Percentiles rank a stretch among this genome's conserved stretches.
Conservation (phyloP, 2,888 invertebrate species). For the Hyalella azteca region DNA sequence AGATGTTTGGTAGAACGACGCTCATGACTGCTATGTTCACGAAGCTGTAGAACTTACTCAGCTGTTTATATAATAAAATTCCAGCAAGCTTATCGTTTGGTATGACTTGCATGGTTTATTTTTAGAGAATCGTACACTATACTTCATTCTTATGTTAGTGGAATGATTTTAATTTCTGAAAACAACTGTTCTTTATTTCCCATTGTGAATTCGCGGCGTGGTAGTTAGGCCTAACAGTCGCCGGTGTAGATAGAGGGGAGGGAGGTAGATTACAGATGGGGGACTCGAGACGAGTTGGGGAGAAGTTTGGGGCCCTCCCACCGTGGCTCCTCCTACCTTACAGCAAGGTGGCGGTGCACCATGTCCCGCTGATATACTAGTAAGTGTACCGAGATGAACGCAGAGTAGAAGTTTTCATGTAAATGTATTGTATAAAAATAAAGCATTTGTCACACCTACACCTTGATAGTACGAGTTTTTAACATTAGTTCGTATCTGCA, state of each 20-base stretch:
- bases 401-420: too few species aligned
- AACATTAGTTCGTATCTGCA: too few species aligned
- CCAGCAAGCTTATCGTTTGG: not conserved
- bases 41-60: not conserved
- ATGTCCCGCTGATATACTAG: too few species aligned
- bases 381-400: too few species aligned
- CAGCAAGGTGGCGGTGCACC: not conserved
- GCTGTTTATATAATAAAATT: too few species aligned
- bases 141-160: too few species aligned
- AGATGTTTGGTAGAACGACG: not conserved
- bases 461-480: too few species aligned
- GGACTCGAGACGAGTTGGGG: not conserved
- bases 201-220: not conserved
- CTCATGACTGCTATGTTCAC: not conserved
- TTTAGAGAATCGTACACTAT: too few species aligned
- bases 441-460: too few species aligned
- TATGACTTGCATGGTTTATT: not conserved
- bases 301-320: not conserved
- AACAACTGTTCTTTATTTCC: not conserved
- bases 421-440: too few species aligned
- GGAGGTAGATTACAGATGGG: not conserved
- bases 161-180: not conserved
- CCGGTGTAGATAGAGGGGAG: not conserved
- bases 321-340: constrained; percentile 5
- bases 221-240: not conserved